These are phyloP conservation scores for Carassius carassius DNA, from an alignment of 2,113 vertebrate genomes.

Conservation along the genomic window DNA sequence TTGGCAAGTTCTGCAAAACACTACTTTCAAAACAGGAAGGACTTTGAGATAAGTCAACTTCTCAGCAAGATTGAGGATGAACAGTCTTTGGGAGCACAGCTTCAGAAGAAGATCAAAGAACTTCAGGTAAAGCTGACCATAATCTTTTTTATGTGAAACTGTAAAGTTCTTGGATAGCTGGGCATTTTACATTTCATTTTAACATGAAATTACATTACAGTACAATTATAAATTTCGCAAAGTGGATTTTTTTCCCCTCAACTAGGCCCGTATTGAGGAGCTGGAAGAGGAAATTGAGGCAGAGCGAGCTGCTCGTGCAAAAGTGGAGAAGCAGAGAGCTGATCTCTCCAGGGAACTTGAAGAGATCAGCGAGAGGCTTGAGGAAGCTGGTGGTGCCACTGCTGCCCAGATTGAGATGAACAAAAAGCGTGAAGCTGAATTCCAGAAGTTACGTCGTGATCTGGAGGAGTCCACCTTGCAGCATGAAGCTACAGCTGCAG, in stretches of 20 bases:
- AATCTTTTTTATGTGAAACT: too few species aligned
- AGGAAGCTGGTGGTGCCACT: constrained; percentile 74
- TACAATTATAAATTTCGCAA: too few species aligned
- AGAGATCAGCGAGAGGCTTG: constrained; percentile 86
- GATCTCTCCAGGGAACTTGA: constrained; percentile 88
- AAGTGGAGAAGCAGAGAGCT: constrained; percentile 84
- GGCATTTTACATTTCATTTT: too few species aligned
- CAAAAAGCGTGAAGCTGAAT: constrained; percentile 76
- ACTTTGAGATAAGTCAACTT: constrained; percentile 59
- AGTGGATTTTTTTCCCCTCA: too few species aligned
- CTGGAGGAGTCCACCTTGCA: constrained; percentile 86
- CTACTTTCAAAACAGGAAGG: constrained; percentile 44
- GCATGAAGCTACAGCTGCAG: constrained; percentile 61
- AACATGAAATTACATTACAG: too few species aligned
- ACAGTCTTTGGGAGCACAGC: constrained; percentile 57
- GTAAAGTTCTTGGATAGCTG: too few species aligned
- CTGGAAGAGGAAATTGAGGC: constrained; percentile 76
- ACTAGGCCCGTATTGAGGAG: constrained; percentile 74
- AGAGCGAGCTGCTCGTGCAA: constrained; percentile 74
- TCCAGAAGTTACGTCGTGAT: constrained; percentile 86
- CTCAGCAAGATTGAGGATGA: constrained; percentile 58
- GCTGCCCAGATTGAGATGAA: constrained; percentile 76
- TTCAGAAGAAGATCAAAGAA: constrained; percentile 62
- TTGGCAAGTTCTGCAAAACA: background rate
- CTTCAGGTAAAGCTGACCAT: constrained; percentile 42